Evolutionary conservation across 2,888 invertebrate genomes (phyloP).

Genomic region (Pemphredon lugubris): DNA sequence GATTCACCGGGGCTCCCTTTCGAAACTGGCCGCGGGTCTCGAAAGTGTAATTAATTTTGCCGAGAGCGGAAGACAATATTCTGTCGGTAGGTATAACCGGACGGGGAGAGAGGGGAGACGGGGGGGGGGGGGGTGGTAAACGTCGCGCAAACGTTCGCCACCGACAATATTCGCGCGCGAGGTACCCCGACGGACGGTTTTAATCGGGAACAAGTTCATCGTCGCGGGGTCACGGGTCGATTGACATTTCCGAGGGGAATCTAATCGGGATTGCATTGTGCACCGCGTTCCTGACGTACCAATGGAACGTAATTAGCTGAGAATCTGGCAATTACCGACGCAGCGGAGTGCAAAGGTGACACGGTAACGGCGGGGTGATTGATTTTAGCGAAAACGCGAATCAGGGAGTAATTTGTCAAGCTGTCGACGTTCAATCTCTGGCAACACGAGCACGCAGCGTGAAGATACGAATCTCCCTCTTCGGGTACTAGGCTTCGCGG

Average conservation of each 20-base stretch:
- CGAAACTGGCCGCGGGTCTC: slow-evolving; percentile 26
- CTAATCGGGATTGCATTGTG: neutral
- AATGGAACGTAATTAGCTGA: slow-evolving; percentile 58
- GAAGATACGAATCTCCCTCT: slow-evolving; percentile 69
- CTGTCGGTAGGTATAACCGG: neutral
- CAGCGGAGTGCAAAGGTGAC: slow-evolving; percentile 70
- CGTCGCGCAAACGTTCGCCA: no score
- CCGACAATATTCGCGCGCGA: no score
- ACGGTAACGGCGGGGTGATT: slow-evolving; percentile 74
- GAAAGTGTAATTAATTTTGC: slow-evolving; percentile 58
- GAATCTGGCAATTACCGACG: slow-evolving; percentile 65
- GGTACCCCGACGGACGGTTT: no score
- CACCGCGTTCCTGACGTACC: no score
- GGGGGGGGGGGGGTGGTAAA: no score
- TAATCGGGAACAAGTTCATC: neutral
- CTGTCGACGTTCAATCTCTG: slow-evolving; percentile 77
- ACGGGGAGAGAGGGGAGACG: neutral
- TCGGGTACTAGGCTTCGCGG: slow-evolving; percentile 20
- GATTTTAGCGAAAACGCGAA: slow-evolving; percentile 80
- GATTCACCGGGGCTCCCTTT: slow-evolving; percentile 39
- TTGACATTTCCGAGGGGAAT: neutral
- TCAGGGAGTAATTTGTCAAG: slow-evolving; percentile 80
- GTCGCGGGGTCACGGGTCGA: slow-evolving; percentile 22
- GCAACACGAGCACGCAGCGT: slow-evolving; percentile 61
- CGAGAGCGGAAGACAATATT: neutral